These are phyloP conservation scores for Molothrus ater DNA, from an alignment of 2,797 vertebrate species.

Conservation along the genomic window DNA sequence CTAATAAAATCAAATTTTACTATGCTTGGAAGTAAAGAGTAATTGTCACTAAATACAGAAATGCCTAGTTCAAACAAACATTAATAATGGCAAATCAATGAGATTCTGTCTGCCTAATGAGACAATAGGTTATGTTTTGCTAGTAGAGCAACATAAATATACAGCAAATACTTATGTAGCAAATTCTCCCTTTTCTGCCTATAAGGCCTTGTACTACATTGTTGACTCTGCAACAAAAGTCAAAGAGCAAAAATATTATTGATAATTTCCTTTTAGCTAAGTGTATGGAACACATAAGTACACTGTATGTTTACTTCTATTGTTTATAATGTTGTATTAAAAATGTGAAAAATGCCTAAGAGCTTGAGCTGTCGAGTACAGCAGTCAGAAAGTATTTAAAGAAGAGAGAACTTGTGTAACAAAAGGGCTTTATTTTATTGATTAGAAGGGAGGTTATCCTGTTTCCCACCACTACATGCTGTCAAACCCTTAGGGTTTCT, in stretches of 20 bases:
- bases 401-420: background rate
- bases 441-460: background rate
- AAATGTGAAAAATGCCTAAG: background rate
- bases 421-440: conserved; percentile 32
- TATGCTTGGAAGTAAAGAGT: conserved; percentile 36
- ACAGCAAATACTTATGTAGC: background rate
- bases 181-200: background rate
- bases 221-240: background rate
- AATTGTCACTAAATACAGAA: conserved; percentile 39
- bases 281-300: background rate
- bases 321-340: background rate
- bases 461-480: background rate
- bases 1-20: conserved; percentile 52
- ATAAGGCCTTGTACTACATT: background rate
- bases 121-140: conserved; percentile 10
- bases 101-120: conserved; percentile 22
- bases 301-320: background rate
- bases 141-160: background rate
- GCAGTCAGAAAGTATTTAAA: conserved; percentile 1
- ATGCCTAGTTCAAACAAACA: background rate
- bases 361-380: background rate
- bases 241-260: background rate
- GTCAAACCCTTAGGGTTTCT: conserved; percentile 11
- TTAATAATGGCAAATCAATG: conserved; percentile 21
- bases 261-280: background rate